These are phyloP conservation scores for Buphagus erythrorhynchus DNA, from an alignment of 2,797 vertebrate species.

Conservation along the genomic window DNA sequence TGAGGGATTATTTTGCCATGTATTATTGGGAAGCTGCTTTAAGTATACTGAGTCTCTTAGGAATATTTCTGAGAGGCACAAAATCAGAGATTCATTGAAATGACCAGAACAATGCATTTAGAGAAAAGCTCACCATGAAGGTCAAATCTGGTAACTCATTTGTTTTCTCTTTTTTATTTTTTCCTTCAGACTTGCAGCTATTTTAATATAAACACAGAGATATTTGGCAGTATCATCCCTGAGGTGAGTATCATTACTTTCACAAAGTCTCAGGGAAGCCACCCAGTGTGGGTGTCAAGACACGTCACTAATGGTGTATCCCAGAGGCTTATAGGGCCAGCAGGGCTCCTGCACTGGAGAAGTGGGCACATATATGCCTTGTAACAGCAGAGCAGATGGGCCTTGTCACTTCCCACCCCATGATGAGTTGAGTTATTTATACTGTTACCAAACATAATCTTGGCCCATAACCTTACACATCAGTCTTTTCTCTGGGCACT, in stretches of 20 bases:
- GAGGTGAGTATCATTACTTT: conserved; percentile 57
- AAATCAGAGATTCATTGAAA: not conserved
- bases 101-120: not conserved
- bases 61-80: not conserved
- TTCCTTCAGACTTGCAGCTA: conserved; percentile 67
- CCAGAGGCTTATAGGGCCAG: not conserved
- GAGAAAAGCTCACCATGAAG: not conserved
- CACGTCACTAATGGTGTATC: not conserved
- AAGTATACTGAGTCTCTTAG: not conserved
- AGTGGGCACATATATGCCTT: rapidly evolving
- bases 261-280: not conserved
- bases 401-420: not conserved
- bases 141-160: not conserved
- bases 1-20: not conserved
- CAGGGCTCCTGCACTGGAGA: not conserved
- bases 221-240: conserved; percentile 66
- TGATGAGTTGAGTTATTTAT: not conserved
- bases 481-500: not conserved
- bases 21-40: not conserved
- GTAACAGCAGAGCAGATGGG: not conserved
- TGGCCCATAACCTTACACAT: not conserved
- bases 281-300: not conserved
- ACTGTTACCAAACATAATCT: not conserved
- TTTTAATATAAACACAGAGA: conserved; percentile 66
- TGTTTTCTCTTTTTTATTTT: not conserved